These are phyloP conservation scores for Thereva nobilitata DNA, from an alignment of 2,888 invertebrate genomes.

Conservation along the genomic window DNA sequence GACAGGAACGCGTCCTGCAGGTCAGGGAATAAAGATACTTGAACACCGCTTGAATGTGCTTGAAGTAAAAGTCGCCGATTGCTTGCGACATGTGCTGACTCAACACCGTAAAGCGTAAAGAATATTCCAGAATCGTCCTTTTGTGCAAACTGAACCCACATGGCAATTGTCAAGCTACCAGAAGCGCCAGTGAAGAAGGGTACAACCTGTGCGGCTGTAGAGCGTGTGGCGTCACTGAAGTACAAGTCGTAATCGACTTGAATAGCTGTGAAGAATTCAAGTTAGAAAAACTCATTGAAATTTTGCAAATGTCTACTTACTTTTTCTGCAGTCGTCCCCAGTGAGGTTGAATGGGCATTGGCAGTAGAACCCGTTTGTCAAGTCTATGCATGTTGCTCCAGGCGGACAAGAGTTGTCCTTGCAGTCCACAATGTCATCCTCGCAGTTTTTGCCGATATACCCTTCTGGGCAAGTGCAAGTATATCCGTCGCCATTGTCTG, in stretches of 20 bases:
- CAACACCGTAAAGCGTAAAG: slow-evolving; percentile 89
- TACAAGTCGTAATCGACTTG: slow-evolving; percentile 97
- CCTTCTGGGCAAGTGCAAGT: slow-evolving; percentile 86
- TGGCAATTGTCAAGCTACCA: slow-evolving; percentile 82
- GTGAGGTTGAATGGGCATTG: slow-evolving; percentile 97
- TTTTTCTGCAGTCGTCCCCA: slow-evolving; percentile 94
- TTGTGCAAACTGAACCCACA: slow-evolving; percentile 96
- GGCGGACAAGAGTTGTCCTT: slow-evolving; percentile 93
- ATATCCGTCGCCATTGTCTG: slow-evolving; percentile 83
- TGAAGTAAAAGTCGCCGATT: slow-evolving; percentile 82
- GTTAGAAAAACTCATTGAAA: neutral
- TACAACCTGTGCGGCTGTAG: slow-evolving; percentile 89
- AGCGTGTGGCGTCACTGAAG: slow-evolving; percentile 88
- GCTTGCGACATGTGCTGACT: slow-evolving; percentile 76
- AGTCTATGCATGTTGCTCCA: slow-evolving; percentile 88
- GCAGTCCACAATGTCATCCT: slow-evolving; percentile 89
- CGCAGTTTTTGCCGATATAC: slow-evolving; percentile 79
- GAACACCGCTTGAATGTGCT: slow-evolving; percentile 91
- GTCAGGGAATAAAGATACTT: slow-evolving; percentile 86
- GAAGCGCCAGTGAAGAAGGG: slow-evolving; percentile 82
- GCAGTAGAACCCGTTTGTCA: slow-evolving; percentile 90
- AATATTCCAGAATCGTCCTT: slow-evolving; percentile 91
- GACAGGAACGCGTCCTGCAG: slow-evolving; percentile 87
- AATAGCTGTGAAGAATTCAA: slow-evolving; percentile 69
- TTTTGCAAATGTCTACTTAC: slow-evolving; percentile 61